Base-by-base conservation (phyloP, 2,797 vertebrate species). In the Synaphobranchus kaupii region DNA sequence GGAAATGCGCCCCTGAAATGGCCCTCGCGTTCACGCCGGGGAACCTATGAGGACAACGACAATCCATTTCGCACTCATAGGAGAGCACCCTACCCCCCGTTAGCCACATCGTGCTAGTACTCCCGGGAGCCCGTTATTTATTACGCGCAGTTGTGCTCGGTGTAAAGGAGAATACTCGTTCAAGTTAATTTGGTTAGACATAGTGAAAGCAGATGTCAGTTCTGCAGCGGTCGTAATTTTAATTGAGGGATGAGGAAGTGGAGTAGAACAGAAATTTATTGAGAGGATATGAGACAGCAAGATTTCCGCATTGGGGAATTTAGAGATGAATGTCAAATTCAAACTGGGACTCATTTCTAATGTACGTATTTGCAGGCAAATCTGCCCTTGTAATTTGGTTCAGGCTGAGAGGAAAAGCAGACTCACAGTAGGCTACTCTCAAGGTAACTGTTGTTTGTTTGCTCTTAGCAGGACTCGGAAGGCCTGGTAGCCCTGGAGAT, bases 181-280 rank as follows among this genome's bases (percentile, higher is more conserved):
- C 1, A 6, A 44, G 56, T 13, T 3, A 22, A n/a, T 5, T 48
- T 44, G 84, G 28, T 85, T 85, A 85, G 84, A 66, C 56, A 85
- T 66, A 68, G 60, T 68, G 84, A 85, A 85, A 85, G 84, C 39
- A 85, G 84, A 68, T 66, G 84, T 85, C 22, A 44, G 17, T 7
- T 17, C n/a, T n/a, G 58, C 39, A 48, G 56, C 4, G 56, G 1
- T 68, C 34, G 25, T 47, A 66, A 85, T 66, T n/a, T 39, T 28
- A 84, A 83, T 50, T 84, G 28, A 58, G 54, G 50, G 54, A 47
- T 48, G 56, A 63, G 58, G 39, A 85, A 85, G 56, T 84, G 39
- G 10, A 85, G 84, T 25, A 47, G 39, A 48, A 39, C 78, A n/a
- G 58, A 68, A 39, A 63, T 47, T 48, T 39, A 4, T 39, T 39